Conservation (phyloP, 2,888 invertebrate genomes). For the Pollenia labialis region DNA sequence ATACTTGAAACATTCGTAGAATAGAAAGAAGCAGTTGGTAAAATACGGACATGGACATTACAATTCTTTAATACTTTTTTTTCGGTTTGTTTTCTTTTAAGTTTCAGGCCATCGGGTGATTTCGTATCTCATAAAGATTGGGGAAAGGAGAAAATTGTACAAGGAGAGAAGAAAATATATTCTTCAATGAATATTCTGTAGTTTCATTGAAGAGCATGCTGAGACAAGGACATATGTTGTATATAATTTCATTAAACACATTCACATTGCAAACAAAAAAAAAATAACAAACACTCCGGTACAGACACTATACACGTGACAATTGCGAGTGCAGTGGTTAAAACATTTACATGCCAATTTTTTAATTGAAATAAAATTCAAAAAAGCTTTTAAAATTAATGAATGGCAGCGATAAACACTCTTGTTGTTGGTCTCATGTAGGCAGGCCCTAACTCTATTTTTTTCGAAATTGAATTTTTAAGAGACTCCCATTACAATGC, state of each 20-base stretch:
- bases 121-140: background rate
- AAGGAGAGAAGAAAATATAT: background rate
- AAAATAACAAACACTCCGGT: background rate
- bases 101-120: background rate
- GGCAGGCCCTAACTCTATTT: too few species aligned
- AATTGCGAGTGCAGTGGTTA: too few species aligned
- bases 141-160: background rate
- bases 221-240: constrained; percentile 73
- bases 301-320: too few species aligned
- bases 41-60: constrained; percentile 8
- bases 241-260: constrained; percentile 73
- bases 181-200: background rate
- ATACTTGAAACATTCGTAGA: too few species aligned
- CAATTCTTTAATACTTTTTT: background rate
- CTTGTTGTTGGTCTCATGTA: too few species aligned
- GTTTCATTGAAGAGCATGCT: constrained; percentile 5
- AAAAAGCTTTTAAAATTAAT: too few species aligned
- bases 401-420: too few species aligned
- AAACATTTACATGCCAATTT: too few species aligned
- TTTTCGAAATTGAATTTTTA: too few species aligned
- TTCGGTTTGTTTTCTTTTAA: background rate
- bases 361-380: too few species aligned
- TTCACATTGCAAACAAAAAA: background rate
- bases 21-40: too few species aligned
- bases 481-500: too few species aligned